Percentiles rank a stretch among this genome's conserved stretches.
phyloP scores from a whole-genome alignment of 2,888 invertebrate species.

The Xylota sylvarum region DNA sequence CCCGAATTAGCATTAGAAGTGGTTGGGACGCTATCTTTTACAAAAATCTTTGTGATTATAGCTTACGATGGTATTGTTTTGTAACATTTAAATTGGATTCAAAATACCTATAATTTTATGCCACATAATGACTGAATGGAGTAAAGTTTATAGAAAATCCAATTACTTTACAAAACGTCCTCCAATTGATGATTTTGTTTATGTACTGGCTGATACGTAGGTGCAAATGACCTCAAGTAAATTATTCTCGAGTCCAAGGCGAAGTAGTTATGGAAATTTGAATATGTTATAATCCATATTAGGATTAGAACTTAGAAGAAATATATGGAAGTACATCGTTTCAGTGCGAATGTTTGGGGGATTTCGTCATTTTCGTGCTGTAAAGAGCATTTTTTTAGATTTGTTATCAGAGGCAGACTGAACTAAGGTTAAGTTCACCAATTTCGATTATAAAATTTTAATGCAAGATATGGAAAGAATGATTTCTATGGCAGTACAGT shows the following conservation, averaged over 20 bases:
- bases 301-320: too few relatives aligned
- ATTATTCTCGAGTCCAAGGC: neutral
- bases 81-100: neutral
- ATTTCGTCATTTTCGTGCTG: too few relatives aligned
- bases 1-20: neutral
- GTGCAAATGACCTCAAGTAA: neutral
- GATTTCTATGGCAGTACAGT: too few relatives aligned
- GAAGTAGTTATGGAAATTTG: neutral
- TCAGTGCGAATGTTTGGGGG: too few relatives aligned
- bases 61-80: neutral
- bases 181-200: neutral
- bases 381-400: too few relatives aligned
- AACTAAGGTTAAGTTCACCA: too few relatives aligned
- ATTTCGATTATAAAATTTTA: too few relatives aligned
- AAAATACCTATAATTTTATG: neutral
- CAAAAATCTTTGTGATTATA: neutral
- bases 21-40: neutral
- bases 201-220: neutral
- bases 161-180: neutral
- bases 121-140: neutral
- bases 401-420: too few relatives aligned
- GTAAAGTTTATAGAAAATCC: neutral
- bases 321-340: too few relatives aligned
- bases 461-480: too few relatives aligned
- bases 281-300: too few relatives aligned